A percentile compares a stretch with the other conserved stretches of the same genome.
phyloP scores from a whole-genome alignment of 2,888 invertebrate genomes.

The Ypsolopha scabrella region DNA sequence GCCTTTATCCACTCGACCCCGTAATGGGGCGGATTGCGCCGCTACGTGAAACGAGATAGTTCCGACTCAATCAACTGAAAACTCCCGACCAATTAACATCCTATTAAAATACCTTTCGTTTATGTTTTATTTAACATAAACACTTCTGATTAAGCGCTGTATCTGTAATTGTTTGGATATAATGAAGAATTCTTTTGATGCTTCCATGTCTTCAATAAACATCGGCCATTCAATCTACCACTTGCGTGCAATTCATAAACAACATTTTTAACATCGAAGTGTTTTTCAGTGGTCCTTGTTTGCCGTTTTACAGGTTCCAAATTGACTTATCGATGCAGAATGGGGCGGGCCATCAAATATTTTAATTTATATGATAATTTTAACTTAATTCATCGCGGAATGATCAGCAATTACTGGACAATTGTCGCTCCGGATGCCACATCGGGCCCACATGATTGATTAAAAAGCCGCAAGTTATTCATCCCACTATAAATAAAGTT shows the following conservation, averaged over 20 bases:
- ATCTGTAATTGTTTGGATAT: too few relatives aligned
- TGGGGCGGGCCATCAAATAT: constrained; percentile 4
- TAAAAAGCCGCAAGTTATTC: constrained; percentile 62
- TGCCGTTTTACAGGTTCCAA: background rate
- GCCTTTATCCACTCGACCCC: constrained; percentile 44
- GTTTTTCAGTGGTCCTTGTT: too few relatives aligned
- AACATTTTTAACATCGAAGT: too few relatives aligned
- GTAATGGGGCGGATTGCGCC: constrained; percentile 39
- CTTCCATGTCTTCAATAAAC: too few relatives aligned
- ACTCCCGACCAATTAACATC: background rate
- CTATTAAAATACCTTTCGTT: background rate
- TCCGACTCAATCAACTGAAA: constrained; percentile 12
- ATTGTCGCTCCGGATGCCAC: constrained; percentile 48
- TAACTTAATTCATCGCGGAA: constrained; percentile 19
- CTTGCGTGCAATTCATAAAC: too few relatives aligned
- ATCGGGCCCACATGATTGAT: constrained; percentile 52
- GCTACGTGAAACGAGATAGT: constrained; percentile 28
- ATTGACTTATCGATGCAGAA: background rate
- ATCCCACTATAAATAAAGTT: constrained; percentile 59
- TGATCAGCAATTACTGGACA: constrained; percentile 37
- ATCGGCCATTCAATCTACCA: too few relatives aligned
- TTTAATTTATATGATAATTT: constrained; percentile 18
- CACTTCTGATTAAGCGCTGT: too few relatives aligned
- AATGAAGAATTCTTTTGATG: too few relatives aligned
- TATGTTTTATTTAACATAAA: too few relatives aligned